These are phyloP conservation scores for rabbit (Oryctolagus cuniculus) DNA, from an alignment of 2,113 vertebrate genomes.

Conservation along the genomic window DNA sequence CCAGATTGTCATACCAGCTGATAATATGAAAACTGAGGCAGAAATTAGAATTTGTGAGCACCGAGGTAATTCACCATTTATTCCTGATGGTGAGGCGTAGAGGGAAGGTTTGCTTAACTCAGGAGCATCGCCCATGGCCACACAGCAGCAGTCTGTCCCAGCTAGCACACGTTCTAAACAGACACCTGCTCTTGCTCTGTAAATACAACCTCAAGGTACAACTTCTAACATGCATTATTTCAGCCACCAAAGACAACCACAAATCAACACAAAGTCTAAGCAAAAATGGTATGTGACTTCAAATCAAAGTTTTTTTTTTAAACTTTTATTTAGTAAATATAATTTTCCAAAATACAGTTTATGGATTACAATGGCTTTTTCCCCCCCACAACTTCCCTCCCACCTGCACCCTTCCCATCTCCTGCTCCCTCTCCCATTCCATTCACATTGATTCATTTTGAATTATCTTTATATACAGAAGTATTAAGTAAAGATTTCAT, in stretches of 20 bases:
- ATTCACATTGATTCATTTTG: no score
- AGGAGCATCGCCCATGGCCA: accelerated
- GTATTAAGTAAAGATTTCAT: no score
- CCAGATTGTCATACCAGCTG: not conserved
- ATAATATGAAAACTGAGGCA: not conserved
- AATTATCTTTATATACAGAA: no score
- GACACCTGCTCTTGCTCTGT: not conserved
- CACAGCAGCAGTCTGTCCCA: not conserved
- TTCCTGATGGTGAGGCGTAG: not conserved
- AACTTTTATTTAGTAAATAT: no score
- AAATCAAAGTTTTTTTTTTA: not conserved
- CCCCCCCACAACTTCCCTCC: no score
- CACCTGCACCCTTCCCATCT: no score
- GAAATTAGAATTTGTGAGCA: not conserved
- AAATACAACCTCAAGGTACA: not conserved
- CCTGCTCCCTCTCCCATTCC: no score
- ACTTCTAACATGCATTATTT: not conserved
- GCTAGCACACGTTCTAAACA: no score
- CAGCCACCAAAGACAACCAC: not conserved
- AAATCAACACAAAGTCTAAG: not conserved
- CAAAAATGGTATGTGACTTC: not conserved
- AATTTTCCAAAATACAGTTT: no score
- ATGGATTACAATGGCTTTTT: no score
- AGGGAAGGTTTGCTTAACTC: not conserved
- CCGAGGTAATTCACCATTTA: not conserved